Evolutionary conservation across 1,140 invertebrate genomes (phyloP).

Genomic region (Drosophila tani): DNA sequence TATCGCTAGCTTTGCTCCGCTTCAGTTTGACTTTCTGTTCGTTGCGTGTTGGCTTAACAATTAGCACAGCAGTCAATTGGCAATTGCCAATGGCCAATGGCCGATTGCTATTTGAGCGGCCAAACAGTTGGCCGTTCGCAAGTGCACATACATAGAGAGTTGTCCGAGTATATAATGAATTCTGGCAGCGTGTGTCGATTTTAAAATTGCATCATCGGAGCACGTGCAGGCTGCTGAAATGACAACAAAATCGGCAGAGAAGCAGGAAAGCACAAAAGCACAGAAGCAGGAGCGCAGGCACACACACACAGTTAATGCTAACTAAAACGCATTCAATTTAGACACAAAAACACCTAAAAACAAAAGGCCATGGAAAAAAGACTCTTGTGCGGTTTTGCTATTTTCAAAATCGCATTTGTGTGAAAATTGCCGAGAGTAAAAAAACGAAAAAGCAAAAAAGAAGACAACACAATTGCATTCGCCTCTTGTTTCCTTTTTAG

Average conservation of each 20-base stretch:
- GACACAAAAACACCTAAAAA: slow-evolving; percentile 29
- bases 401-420: slow-evolving; percentile 57
- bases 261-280: too few species aligned
- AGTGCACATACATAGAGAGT: slow-evolving; percentile 1
- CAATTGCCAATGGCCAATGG: slow-evolving; percentile 45
- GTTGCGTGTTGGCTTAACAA: slow-evolving; percentile 70
- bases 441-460: not conserved
- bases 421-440: slow-evolving; percentile 33
- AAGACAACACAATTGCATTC: slow-evolving; percentile 21
- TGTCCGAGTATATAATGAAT: slow-evolving; percentile 29
- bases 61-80: slow-evolving; percentile 55
- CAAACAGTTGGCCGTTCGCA: slow-evolving; percentile 21
- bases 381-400: slow-evolving; percentile 15
- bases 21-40: slow-evolving; percentile 28
- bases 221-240: slow-evolving; percentile 41
- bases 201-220: slow-evolving; percentile 53
- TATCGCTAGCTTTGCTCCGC: slow-evolving; percentile 16
- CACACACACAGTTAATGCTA: slow-evolving; percentile 33
- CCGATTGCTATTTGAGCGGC: slow-evolving; percentile 35
- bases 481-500: slow-evolving; percentile 1
- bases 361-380: slow-evolving; percentile 31
- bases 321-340: slow-evolving; percentile 50
- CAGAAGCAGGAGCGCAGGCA: not conserved
- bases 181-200: slow-evolving; percentile 29
- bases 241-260: slow-evolving; percentile 1